These are phyloP conservation scores for Panthera leo DNA, from an alignment of 2,113 vertebrate species.

Conservation along the genomic window DNA sequence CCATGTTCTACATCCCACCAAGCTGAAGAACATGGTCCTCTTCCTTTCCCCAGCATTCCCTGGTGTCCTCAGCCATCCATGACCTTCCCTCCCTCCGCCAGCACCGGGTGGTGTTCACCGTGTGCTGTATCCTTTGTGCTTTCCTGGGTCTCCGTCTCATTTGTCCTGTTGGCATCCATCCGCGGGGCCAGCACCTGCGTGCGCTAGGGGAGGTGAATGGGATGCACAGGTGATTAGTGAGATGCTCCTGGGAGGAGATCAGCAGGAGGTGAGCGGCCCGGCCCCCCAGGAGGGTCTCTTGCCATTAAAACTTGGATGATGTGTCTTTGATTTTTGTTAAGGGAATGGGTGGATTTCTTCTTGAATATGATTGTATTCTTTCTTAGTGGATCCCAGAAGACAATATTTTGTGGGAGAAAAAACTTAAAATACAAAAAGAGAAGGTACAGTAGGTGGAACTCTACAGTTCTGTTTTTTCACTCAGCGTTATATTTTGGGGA, in stretches of 20 bases:
- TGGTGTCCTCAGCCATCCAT: fast-evolving
- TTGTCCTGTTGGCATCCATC: not conserved
- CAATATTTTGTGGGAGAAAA: not conserved
- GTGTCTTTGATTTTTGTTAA: slow-evolving; percentile 27
- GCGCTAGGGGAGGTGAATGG: not conserved
- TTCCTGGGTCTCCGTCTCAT: not conserved
- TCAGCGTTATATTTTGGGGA: not conserved
- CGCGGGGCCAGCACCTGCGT: not conserved
- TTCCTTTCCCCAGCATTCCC: not conserved
- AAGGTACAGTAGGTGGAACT: not conserved
- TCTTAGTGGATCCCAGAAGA: not conserved
- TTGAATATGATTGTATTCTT: not conserved
- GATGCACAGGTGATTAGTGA: not conserved
- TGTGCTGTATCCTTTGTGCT: not conserved
- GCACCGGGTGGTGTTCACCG: fast-evolving
- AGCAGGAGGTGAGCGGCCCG: not conserved
- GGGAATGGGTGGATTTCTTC: not conserved
- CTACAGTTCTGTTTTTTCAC: not conserved
- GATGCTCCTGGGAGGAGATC: not conserved
- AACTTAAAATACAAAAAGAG: not conserved
- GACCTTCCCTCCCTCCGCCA: fast-evolving
- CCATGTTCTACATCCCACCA: fast-evolving
- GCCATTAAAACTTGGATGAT: not conserved
- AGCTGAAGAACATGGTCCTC: not conserved
- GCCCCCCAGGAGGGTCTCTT: not conserved